Evolutionary conservation across 1,140 invertebrate species (phyloP).

Genomic region (Drosophila navojoa): DNA sequence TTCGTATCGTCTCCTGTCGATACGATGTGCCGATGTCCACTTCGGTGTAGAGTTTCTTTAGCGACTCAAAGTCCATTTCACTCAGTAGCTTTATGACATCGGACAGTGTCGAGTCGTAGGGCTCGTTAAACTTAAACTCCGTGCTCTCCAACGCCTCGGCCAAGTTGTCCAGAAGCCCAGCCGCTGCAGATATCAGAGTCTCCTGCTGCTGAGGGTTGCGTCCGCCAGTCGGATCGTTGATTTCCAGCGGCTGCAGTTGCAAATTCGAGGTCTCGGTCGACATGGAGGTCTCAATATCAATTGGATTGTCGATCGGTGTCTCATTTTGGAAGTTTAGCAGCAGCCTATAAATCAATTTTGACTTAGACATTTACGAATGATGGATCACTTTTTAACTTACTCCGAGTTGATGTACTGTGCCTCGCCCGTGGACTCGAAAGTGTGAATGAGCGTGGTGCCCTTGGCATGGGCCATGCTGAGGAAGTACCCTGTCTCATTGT

Average conservation of each 20-base stretch:
- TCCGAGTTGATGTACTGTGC: constrained; percentile 81
- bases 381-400: constrained; percentile 26
- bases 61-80: constrained; percentile 84
- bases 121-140: constrained; percentile 83
- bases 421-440: constrained; percentile 82
- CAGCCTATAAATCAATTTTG: constrained; percentile 38
- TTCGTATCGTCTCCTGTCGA: constrained; percentile 87
- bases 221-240: constrained; percentile 77
- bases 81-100: constrained; percentile 85
- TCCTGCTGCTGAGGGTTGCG: constrained; percentile 71
- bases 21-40: constrained; percentile 87
- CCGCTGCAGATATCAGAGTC: constrained; percentile 66
- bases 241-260: constrained; percentile 59
- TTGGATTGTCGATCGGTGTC: constrained; percentile 71
- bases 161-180: constrained; percentile 71
- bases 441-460: constrained; percentile 78
- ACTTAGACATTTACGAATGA: not conserved
- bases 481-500: constrained; percentile 78
- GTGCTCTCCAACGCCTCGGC: constrained; percentile 84
- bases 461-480: constrained; percentile 78
- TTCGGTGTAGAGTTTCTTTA: constrained; percentile 85
- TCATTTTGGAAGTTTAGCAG: constrained; percentile 75
- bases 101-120: constrained; percentile 84
- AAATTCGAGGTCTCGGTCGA: constrained; percentile 55
- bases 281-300: constrained; percentile 76